These are phyloP conservation scores for Metalampra italica DNA, from an alignment of 2,888 invertebrate species.

Conservation along the genomic window DNA sequence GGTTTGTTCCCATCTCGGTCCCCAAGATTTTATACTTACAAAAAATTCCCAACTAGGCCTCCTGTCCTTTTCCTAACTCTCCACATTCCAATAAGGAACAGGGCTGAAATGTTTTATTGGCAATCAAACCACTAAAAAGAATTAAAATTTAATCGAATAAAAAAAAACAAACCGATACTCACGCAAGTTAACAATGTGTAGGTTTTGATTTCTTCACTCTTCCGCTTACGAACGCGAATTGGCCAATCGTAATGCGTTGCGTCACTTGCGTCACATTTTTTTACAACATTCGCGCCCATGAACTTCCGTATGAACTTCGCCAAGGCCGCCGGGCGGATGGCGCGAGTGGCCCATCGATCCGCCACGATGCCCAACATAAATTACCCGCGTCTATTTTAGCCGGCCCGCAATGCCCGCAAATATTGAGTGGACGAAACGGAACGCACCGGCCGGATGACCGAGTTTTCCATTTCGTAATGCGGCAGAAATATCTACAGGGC, in stretches of 20 bases:
- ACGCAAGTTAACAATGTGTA: too few relatives aligned
- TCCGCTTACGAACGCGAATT: conserved; percentile 10
- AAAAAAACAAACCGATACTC: too few relatives aligned
- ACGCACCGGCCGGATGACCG: conserved; percentile 54
- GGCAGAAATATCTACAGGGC: conserved; percentile 23
- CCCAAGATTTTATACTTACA: too few relatives aligned
- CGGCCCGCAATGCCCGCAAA: conserved; percentile 32
- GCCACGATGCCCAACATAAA: conserved; percentile 43
- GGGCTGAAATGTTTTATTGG: too few relatives aligned
- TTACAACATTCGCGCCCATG: conserved; percentile 48
- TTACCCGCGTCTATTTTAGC: conserved; percentile 55
- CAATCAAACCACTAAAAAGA: too few relatives aligned
- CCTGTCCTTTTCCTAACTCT: too few relatives aligned
- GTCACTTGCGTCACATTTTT: conserved; percentile 13
- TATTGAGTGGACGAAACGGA: conserved; percentile 39
- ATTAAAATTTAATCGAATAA: too few relatives aligned
- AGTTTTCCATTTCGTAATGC: conserved; percentile 62
- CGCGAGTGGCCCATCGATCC: conserved; percentile 56
- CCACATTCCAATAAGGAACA: too few relatives aligned
- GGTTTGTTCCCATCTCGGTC: too few relatives aligned
- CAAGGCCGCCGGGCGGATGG: conserved; percentile 53
- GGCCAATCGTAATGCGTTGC: conserved; percentile 8
- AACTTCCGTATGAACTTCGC: conserved; percentile 66
- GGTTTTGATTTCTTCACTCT: conserved; percentile 5
- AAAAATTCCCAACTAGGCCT: too few relatives aligned